Evolutionary conservation across 2,888 invertebrate species (phyloP).

Genomic region (Matsumyia berberina): DNA sequence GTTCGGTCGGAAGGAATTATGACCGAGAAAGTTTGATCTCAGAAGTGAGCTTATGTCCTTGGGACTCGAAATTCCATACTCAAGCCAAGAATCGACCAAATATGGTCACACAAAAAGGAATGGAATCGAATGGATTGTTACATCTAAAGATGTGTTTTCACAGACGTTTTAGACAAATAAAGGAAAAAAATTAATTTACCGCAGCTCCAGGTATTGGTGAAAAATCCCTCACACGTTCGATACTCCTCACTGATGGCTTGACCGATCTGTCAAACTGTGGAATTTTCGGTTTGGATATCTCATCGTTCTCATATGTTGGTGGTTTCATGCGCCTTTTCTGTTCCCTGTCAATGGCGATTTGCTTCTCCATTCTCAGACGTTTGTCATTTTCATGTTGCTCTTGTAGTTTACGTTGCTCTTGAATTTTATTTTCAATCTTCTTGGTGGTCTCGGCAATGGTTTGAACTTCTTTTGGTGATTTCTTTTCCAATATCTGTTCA

Average conservation of each 20-base stretch:
- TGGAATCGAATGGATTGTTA: too few species aligned
- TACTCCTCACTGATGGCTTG: conserved; percentile 84
- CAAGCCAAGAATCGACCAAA: too few species aligned
- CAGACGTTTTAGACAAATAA: too few species aligned
- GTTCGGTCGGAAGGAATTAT: too few species aligned
- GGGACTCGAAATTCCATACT: too few species aligned
- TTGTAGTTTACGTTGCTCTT: conserved; percentile 85
- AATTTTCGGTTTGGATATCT: conserved; percentile 83
- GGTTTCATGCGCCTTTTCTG: conserved; percentile 82
- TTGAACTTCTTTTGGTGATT: conserved; percentile 78
- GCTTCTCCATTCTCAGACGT: conserved; percentile 84
- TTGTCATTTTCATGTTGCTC: conserved; percentile 85
- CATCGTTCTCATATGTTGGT: conserved; percentile 80
- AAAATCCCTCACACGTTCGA: conserved; percentile 85
- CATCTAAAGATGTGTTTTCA: too few species aligned
- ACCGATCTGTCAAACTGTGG: conserved; percentile 87
- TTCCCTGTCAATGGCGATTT: conserved; percentile 85
- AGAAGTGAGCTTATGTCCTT: too few species aligned
- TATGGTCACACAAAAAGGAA: too few species aligned
- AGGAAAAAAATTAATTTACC: conserved; percentile 84
- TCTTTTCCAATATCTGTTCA: conserved; percentile 80
- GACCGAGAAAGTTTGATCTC: too few species aligned
- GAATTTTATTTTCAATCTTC: conserved; percentile 85
- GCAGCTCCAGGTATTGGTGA: conserved; percentile 86
- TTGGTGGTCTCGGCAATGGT: conserved; percentile 82